Conservation (phyloP, 2,888 invertebrate genomes). For the Conomelus anceps region DNA sequence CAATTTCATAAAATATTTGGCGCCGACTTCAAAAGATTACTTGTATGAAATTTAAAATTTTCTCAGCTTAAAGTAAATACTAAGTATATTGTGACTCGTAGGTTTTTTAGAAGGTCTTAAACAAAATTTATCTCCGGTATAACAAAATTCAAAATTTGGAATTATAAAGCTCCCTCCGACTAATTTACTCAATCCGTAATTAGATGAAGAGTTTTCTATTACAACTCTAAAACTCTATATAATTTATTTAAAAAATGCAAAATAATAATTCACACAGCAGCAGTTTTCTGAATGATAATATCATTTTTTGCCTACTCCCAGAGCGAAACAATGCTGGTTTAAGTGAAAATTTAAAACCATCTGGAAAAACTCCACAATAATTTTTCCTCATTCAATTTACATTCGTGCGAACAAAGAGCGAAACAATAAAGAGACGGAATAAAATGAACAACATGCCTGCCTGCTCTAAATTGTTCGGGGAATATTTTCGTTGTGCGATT, state of each 20-base stretch:
- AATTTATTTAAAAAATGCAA: not conserved
- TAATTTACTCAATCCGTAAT: too few relatives aligned
- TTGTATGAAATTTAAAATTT: too few relatives aligned
- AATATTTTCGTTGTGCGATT: not conserved
- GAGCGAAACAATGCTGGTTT: not conserved
- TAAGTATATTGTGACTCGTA: too few relatives aligned
- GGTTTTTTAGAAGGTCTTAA: too few relatives aligned
- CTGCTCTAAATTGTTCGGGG: not conserved
- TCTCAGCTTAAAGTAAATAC: too few relatives aligned
- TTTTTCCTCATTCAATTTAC: not conserved
- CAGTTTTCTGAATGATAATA: not conserved
- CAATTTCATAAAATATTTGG: too few relatives aligned
- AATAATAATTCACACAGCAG: not conserved
- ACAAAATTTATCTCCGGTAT: too few relatives aligned
- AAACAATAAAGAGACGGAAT: not conserved
- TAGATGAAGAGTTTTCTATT: too few relatives aligned
- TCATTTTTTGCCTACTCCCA: not conserved
- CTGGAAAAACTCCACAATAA: not conserved
- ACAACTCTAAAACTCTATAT: too few relatives aligned
- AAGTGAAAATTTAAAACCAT: not conserved
- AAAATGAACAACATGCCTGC: not conserved
- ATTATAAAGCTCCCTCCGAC: too few relatives aligned
- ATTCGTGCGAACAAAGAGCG: not conserved
- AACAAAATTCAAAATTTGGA: too few relatives aligned
- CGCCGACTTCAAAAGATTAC: too few relatives aligned